phyloP scores from a whole-genome alignment of 1,140 invertebrate genomes.

The Diplogasteroides magnus region DNA sequence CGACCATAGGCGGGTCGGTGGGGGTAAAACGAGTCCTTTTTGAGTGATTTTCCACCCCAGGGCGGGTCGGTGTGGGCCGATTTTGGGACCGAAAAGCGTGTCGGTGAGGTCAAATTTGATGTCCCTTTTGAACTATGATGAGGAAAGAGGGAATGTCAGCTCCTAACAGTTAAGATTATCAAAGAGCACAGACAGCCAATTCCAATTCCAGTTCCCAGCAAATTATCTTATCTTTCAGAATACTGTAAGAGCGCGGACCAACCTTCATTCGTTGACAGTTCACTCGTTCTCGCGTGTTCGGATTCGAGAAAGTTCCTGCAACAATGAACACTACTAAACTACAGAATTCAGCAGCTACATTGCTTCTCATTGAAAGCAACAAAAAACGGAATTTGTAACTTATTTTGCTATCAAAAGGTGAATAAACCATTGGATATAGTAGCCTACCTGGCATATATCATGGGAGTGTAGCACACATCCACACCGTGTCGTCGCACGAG shows the following conservation, averaged over 20 bases:
- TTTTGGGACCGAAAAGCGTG: background rate
- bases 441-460: slow-evolving; percentile 93
- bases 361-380: no score
- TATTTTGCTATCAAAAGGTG: no score
- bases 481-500: slow-evolving; percentile 77
- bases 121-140: no score
- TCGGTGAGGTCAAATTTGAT: no score
- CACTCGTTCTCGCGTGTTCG: slow-evolving; percentile 75
- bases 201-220: background rate
- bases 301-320: slow-evolving; percentile 84
- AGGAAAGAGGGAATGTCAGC: background rate
- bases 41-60: no score
- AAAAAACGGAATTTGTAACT: no score
- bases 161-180: background rate
- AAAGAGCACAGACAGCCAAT: background rate
- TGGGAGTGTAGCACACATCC: slow-evolving; percentile 85
- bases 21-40: no score
- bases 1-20: no score
- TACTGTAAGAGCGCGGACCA: background rate
- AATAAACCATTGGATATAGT: no score
- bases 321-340: no score
- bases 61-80: no score
- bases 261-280: slow-evolving; percentile 72
- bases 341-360: no score
- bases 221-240: background rate